A percentile compares a stretch with the other conserved stretches of the same genome.
Conservation (phyloP, 2,113 vertebrate species). For the Leucosticte australis region DNA sequence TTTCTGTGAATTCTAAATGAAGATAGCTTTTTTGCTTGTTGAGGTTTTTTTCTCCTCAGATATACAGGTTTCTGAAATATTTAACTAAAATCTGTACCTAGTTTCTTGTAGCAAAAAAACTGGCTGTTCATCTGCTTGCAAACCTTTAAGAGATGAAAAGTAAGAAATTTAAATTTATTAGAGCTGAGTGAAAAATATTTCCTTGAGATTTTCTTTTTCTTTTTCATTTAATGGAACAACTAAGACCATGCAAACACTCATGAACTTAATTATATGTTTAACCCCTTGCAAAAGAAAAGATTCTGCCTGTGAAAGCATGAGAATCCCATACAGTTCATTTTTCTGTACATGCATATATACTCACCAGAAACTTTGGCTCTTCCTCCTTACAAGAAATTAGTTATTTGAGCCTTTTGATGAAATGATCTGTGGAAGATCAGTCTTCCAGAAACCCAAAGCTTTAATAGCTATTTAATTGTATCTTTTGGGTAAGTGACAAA, state of each 20-base stretch:
- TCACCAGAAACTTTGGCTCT: not conserved
- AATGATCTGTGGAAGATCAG: slow-evolving; percentile 12
- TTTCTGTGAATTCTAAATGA: not conserved
- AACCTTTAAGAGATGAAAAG: not conserved
- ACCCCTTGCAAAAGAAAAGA: not conserved
- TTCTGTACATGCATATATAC: not conserved
- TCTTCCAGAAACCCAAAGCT: not conserved
- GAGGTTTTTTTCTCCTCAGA: not conserved
- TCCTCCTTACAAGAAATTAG: not conserved
- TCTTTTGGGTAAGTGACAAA: slow-evolving; percentile 14
- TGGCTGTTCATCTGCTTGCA: not conserved
- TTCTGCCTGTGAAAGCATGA: not conserved
- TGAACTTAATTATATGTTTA: not conserved
- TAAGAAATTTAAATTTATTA: not conserved
- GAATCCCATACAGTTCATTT: not conserved
- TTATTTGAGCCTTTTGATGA: not conserved
- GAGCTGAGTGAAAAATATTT: not conserved
- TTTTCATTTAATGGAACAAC: not conserved
- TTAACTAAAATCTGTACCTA: not conserved
- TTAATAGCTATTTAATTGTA: slow-evolving; percentile 30
- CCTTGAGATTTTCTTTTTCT: not conserved
- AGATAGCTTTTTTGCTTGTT: not conserved
- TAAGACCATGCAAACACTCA: not conserved
- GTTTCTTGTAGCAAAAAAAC: not conserved
- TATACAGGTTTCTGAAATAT: not conserved